Percentiles rank a stretch among this genome's conserved stretches.
phyloP scores from a whole-genome alignment of 53 echinoderm and acorn worm species.

The Mesocentrotus franciscanus region DNA sequence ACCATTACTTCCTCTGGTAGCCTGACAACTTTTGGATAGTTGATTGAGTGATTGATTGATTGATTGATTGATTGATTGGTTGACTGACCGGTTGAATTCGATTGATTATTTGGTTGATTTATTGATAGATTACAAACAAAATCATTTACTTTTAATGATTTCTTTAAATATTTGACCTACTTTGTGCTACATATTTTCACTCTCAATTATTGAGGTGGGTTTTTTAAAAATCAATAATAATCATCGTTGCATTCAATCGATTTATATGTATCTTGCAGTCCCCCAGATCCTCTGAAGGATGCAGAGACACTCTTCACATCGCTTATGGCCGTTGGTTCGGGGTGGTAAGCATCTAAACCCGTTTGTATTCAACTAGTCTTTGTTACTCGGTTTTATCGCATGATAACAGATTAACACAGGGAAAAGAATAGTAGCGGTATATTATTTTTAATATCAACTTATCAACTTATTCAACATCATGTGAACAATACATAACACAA shows the following conservation, averaged over 20 bases:
- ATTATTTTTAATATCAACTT: no score
- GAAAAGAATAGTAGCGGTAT: no score
- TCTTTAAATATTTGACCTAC: no score
- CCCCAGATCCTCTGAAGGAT: constrained; percentile 78
- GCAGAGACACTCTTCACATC: constrained; percentile 75
- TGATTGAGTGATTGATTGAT: background rate
- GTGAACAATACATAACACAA: no score
- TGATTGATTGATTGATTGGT: background rate
- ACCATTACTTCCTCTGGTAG: background rate
- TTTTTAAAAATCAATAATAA: no score
- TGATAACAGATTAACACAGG: no score
- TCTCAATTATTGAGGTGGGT: no score
- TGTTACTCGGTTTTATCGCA: no score
- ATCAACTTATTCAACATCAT: no score
- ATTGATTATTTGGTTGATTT: background rate
- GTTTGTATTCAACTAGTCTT: no score
- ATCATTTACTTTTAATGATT: no score
- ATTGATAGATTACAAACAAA: background rate
- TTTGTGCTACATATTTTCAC: background rate
- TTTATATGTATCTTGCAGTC: constrained; percentile 51
- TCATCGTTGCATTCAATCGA: background rate
- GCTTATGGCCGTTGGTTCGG: constrained; percentile 70
- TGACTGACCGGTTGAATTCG: background rate
- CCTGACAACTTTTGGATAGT: background rate
- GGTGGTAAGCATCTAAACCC: constrained; percentile 72